Evolutionary conservation across 2,797 vertebrate species (phyloP), one percentile per base, ranked within the genome.

Genomic region (Alectoris magna): DNA sequence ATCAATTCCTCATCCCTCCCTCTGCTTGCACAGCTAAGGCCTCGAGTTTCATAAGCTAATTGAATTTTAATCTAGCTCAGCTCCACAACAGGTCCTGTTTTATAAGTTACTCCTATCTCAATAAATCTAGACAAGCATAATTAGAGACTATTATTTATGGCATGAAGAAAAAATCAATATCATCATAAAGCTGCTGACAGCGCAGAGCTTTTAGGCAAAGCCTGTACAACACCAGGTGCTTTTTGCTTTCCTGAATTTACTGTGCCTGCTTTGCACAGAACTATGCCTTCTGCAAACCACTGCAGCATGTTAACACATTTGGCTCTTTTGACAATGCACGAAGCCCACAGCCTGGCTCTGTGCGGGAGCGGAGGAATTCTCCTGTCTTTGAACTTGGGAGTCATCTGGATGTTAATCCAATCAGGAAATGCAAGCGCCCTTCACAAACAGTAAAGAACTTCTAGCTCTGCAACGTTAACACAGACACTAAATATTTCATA

Each of bases 61-160:
- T 92, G 91, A 89, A 73, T 91, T 78, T 91, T 96, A 93, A 96
- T 73, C 84, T 85, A 84, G 44, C 69, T 95, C 91, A 95, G 92
- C 58, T 87, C 63, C 48, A 91, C 74, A 96, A 88, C 62, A 78
- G 66, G 63, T 68, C 39, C 64, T 68, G 81, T 84, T 94, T 91
- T 87, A 62, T 81, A 94, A 95, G 87, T 88, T 84, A 94, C 74
- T 94, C 87, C 80, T 78, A 88, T 91, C 83, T 90, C 96, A 94
- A 94, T 93, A 96, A 95, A 96, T 95, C 85, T 76, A 92, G 91
- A 94, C 92, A 92, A 90, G 85, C 72, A 95, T 88, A 95, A 94
- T 93, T 95, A 74, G 75, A 88, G 86, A 84, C 92, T 91, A 93
- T 96, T 95, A 96, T 93, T 95, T 94, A 94, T 87, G 88, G 88